These are phyloP conservation scores for Gerris buenoi DNA, from an alignment of 1,140 invertebrate species.

Conservation along the genomic window DNA sequence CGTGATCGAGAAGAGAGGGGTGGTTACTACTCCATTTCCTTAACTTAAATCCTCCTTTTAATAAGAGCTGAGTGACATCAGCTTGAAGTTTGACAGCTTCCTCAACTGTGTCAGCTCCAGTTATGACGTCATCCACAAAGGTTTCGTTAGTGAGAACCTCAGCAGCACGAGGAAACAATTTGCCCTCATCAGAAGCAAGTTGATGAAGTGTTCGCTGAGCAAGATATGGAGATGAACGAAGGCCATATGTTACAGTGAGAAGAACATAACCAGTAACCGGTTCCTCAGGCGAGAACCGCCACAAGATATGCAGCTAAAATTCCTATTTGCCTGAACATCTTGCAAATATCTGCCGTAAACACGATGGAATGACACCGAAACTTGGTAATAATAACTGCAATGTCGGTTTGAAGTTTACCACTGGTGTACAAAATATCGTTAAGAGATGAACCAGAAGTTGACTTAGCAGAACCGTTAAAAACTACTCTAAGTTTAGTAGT, in stretches of 20 bases:
- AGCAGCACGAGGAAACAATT: conserved; percentile 19
- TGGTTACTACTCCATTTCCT: conserved; percentile 16
- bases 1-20: not conserved
- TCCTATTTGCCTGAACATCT: not conserved
- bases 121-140: conserved; percentile 33
- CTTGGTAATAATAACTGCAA: not conserved
- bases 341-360: not conserved
- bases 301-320: conserved; percentile 17
- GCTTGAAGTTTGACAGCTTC: conserved; percentile 14
- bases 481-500: conserved; percentile 29
- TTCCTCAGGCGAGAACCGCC: conserved; percentile 12
- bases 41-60: conserved; percentile 15
- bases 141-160: conserved; percentile 26
- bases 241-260: conserved; percentile 26
- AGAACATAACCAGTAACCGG: conserved; percentile 22
- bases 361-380: not conserved
- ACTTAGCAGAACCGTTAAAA: conserved; percentile 28
- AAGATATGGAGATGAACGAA: conserved; percentile 26
- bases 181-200: conserved; percentile 22
- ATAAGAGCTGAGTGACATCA: conserved; percentile 15
- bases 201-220: conserved; percentile 26
- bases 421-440: not conserved
- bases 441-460: conserved; percentile 4
- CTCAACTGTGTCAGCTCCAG: conserved; percentile 21
- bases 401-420: not conserved